These are phyloP conservation scores for Antedon mediterranea DNA, from an alignment of 53 echinoderm and acorn worm genomes.

Conservation along the genomic window DNA sequence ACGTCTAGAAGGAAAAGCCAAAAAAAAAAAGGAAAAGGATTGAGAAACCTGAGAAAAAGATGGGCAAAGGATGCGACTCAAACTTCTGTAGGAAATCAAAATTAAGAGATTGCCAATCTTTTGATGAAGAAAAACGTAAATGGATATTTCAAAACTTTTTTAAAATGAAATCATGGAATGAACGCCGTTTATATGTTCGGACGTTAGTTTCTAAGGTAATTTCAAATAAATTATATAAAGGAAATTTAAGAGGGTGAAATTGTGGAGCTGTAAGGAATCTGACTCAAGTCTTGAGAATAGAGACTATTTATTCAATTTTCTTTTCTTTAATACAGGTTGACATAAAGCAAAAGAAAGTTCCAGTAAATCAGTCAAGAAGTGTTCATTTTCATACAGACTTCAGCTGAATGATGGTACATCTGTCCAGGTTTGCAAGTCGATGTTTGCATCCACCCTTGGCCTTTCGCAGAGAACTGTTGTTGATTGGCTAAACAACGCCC, in stretches of 20 bases:
- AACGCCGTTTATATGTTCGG: constrained; percentile 5
- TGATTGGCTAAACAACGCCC: not conserved
- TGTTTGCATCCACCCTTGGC: constrained; percentile 1
- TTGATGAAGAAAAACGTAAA: not conserved
- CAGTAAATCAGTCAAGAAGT: not conserved
- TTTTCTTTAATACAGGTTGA: not conserved
- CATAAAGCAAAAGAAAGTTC: not conserved
- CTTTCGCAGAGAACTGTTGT: not conserved
- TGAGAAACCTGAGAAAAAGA: not conserved
- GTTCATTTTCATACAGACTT: not conserved
- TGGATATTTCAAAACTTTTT: not conserved
- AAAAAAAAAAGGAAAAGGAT: not conserved
- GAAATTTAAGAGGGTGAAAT: no score
- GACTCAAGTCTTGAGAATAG: no score
- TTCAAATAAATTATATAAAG: not conserved
- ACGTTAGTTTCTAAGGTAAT: constrained; percentile 13
- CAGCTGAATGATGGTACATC: constrained; percentile 4
- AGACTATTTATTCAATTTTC: no score
- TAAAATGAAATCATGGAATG: constrained; percentile 3
- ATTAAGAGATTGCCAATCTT: not conserved
- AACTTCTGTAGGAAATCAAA: not conserved
- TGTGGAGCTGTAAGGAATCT: not conserved
- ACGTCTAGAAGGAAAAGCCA: not conserved
- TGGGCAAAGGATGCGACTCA: not conserved
- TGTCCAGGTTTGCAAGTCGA: constrained; percentile 1